Evolutionary conservation across 2,888 invertebrate species (phyloP).

Genomic region (Venusia cambrica): DNA sequence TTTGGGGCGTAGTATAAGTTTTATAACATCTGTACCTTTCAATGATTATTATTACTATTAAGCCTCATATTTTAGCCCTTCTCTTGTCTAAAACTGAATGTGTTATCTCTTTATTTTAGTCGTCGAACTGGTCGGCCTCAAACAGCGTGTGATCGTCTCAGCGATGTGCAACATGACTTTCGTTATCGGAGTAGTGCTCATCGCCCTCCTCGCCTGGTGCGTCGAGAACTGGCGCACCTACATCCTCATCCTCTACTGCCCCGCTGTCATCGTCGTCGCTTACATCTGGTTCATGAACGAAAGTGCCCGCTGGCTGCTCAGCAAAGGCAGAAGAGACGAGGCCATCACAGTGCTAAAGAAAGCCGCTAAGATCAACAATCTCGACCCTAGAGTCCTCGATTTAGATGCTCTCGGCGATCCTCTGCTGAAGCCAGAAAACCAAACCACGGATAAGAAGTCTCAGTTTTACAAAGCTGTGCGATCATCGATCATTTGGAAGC

Average conservation of each 20-base stretch:
- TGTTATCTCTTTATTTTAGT: conserved; percentile 73
- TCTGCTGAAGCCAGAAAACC: conserved; percentile 52
- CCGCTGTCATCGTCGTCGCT: conserved; percentile 84
- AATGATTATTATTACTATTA: too few relatives aligned
- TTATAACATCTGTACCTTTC: too few relatives aligned
- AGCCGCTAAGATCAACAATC: conserved; percentile 84
- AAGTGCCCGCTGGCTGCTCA: conserved; percentile 89
- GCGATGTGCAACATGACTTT: conserved; percentile 88
- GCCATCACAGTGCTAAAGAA: conserved; percentile 83
- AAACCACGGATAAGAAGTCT: conserved; percentile 57
- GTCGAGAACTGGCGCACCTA: conserved; percentile 87
- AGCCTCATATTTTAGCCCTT: too few relatives aligned
- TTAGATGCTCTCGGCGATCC: conserved; percentile 69
- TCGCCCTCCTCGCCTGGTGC: conserved; percentile 87
- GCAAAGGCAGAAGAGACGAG: conserved; percentile 84
- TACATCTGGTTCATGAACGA: conserved; percentile 88
- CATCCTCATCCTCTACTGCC: conserved; percentile 85
- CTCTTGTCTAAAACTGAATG: too few relatives aligned
- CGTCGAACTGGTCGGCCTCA: conserved; percentile 89
- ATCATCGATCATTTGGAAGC: conserved; percentile 79
- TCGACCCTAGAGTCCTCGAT: conserved; percentile 71
- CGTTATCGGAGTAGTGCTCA: conserved; percentile 86
- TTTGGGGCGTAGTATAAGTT: too few relatives aligned
- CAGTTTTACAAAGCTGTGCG: conserved; percentile 75
- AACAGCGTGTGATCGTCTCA: conserved; percentile 87